phyloP scores from a whole-genome alignment of 1,140 invertebrate genomes.

The Luehdorfia chinensis region DNA sequence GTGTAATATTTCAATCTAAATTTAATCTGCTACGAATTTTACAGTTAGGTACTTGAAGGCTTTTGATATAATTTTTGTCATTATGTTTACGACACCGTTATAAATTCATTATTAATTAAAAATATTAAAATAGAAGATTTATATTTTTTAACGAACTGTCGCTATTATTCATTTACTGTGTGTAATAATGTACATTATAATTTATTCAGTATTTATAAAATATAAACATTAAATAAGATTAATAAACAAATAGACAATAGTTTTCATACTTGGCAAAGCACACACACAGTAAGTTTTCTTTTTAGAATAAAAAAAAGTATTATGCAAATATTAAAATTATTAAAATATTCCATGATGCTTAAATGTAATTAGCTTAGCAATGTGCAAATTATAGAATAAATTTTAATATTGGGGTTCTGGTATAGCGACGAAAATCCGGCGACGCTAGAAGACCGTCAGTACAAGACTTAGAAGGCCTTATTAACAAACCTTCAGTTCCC shows the following conservation, averaged over 20 bases:
- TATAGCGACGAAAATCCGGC: slow-evolving; percentile 90
- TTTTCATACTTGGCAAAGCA: too few species aligned
- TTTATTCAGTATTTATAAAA: too few species aligned
- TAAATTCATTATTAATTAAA: too few species aligned
- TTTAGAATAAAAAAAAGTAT: too few species aligned
- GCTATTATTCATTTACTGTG: too few species aligned
- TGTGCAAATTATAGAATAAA: slow-evolving; percentile 9
- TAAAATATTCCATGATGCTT: neutral
- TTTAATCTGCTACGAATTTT: slow-evolving; percentile 29
- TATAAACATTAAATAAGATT: too few species aligned
- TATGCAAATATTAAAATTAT: too few species aligned
- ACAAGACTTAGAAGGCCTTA: slow-evolving; percentile 91
- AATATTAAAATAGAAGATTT: too few species aligned
- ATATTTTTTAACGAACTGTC: too few species aligned
- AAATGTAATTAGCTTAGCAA: slow-evolving; percentile 39
- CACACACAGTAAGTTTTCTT: too few species aligned
- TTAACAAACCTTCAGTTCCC: slow-evolving; percentile 94
- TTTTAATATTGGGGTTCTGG: slow-evolving; percentile 34
- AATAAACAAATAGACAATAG: too few species aligned
- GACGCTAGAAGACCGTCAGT: slow-evolving; percentile 91
- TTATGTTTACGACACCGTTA: neutral
- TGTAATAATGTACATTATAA: too few species aligned
- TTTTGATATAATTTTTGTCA: slow-evolving; percentile 19
- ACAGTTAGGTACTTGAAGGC: slow-evolving; percentile 32
- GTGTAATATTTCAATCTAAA: slow-evolving; percentile 51